A percentile compares a stretch with the other conserved stretches of the same genome.
Evolutionary conservation across 2,888 invertebrate genomes (phyloP).

Genomic region (Scaptomyza caliginosa): DNA sequence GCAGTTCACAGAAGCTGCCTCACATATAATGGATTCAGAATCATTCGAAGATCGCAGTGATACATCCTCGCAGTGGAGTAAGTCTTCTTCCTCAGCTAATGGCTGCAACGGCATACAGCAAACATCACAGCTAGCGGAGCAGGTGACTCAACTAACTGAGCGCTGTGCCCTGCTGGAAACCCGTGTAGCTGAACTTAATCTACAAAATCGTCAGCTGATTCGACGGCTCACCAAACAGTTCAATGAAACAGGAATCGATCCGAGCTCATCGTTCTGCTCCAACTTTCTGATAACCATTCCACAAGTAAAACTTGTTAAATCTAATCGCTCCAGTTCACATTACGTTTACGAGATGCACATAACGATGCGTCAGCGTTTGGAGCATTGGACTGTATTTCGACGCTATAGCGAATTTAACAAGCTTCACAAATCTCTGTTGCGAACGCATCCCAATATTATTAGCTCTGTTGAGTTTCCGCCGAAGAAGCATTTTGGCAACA

Average conservation of each 20-base stretch:
- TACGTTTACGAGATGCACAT: conserved; percentile 83
- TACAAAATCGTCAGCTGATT: conserved; percentile 81
- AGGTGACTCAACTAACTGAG: conserved; percentile 77
- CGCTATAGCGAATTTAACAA: conserved; percentile 96
- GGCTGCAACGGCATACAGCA: conserved; percentile 47
- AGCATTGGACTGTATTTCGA: conserved; percentile 98
- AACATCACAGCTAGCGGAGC: conserved; percentile 70
- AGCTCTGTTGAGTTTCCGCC: conserved; percentile 95
- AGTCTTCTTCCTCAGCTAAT: conserved; percentile 80
- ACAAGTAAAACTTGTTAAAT: conserved; percentile 76
- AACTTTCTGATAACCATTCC: conserved; percentile 83
- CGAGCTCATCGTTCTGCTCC: conserved; percentile 75
- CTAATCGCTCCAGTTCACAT: conserved; percentile 65
- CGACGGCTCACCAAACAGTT: conserved; percentile 80
- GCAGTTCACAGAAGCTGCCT: neutral
- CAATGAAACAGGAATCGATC: conserved; percentile 79
- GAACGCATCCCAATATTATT: conserved; percentile 92
- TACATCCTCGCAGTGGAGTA: conserved; percentile 82
- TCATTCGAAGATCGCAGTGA: conserved; percentile 78
- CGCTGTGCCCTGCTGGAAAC: conserved; percentile 81
- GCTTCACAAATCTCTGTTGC: conserved; percentile 90
- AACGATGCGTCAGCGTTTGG: conserved; percentile 85
- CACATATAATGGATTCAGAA: conserved; percentile 35
- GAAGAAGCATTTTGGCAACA: conserved; percentile 96
- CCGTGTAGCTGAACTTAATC: conserved; percentile 81